Conservation (phyloP, 2,888 invertebrate genomes). For the Steinernema hermaphroditum region DNA sequence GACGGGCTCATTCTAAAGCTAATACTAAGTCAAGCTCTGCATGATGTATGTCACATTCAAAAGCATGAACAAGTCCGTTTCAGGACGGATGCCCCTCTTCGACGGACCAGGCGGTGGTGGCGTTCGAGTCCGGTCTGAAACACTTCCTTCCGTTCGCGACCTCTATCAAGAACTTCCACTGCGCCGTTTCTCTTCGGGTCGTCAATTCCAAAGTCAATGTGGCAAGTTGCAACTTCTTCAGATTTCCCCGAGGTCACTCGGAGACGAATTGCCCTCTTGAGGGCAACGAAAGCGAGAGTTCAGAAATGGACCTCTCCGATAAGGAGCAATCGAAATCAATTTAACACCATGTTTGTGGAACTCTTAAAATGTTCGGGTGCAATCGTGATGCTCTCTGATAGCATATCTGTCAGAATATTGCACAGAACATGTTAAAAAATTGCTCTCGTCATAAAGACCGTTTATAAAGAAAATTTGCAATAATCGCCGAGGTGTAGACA, state of each 20-base stretch:
- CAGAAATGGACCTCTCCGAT: neutral
- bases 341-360: too few relatives aligned
- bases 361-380: too few relatives aligned
- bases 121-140: constrained; percentile 40
- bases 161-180: constrained; percentile 45
- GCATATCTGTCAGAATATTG: too few relatives aligned
- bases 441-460: too few relatives aligned
- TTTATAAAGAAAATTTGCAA: too few relatives aligned
- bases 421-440: too few relatives aligned
- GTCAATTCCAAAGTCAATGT: constrained; percentile 45
- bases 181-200: constrained; percentile 48
- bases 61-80: constrained; percentile 18
- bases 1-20: too few relatives aligned
- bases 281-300: neutral
- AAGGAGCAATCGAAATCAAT: too few relatives aligned
- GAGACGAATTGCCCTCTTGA: constrained; percentile 3
- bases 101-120: constrained; percentile 44
- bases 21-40: too few relatives aligned
- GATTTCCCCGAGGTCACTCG: neutral
- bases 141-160: constrained; percentile 43
- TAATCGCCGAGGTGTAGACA: too few relatives aligned
- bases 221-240: constrained; percentile 36
- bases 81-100: constrained; percentile 48
- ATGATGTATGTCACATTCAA: neutral
- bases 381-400: too few relatives aligned